Evolutionary conservation across 2,888 invertebrate genomes (phyloP), one percentile per base, ranked within the genome.

Genomic region (Caenorhabditis imperialis): DNA sequence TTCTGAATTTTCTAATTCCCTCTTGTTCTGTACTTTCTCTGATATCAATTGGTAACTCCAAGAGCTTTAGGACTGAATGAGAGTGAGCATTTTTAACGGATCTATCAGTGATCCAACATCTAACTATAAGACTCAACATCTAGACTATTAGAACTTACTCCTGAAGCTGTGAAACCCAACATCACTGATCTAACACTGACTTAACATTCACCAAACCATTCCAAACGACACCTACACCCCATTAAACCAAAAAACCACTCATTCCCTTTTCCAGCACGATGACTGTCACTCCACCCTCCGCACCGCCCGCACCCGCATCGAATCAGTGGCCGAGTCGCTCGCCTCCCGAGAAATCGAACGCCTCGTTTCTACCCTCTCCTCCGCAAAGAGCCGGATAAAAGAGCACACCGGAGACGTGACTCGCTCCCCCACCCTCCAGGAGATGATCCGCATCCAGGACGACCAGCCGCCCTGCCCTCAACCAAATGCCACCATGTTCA

Each of bases 401-500:
- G 40, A 22, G 0, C 42, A 40, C 12, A 35, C 40, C 6, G 12
- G 30, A 2, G 55, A 55, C 3, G 33, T 22, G 4, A 40, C 18
- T 22, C 44, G 42, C 7, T 57, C 65, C 18, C 38, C 55, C 14
- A 27, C 16, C 6, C 53, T 72, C 18, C 72, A 63, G 45, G 53
- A 72, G n/a, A 48, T 75, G 20, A 47, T 75, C 12, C 25, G 23
- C 10, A 55, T 63, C 10, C 45, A 45, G n/a, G 75, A 75, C 51
- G 75, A 33, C 23, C 67, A 74, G 37, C 40, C 45, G 12, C 58
- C 58, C n/a, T 79, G 79, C 51, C 79, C 79, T 6, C 44, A 51
- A n/a, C 79, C 79, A 2, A 79, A 77, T 44, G 27, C 38, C 1
- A 74, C 76, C 5, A 79, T 76, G 71, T 79, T 77, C 60, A 70